A percentile compares a stretch with the other conserved stretches of the same genome.
Conservation (phyloP, 2,113 vertebrate genomes). For the Coracopsis vasa region DNA sequence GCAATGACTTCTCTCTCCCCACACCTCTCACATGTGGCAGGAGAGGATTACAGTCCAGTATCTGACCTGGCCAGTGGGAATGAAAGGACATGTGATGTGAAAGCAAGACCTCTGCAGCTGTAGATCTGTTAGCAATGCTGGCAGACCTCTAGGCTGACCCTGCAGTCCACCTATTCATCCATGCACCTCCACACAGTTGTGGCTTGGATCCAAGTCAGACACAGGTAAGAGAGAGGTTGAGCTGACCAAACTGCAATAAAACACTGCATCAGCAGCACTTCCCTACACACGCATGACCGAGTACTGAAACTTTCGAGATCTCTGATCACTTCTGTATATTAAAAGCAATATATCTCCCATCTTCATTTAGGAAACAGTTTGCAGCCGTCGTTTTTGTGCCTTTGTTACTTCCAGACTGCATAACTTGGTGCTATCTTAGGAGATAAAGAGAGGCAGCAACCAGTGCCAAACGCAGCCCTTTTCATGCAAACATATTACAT, state of each 20-base stretch:
- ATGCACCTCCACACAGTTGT: not conserved
- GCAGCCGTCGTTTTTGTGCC: not conserved
- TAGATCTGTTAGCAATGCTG: not conserved
- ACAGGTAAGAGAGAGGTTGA: not conserved
- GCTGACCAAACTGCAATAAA: not conserved
- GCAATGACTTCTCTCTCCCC: not conserved
- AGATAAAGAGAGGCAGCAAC: not conserved
- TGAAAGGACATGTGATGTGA: not conserved
- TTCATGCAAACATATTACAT: not conserved
- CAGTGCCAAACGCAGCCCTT: not conserved
- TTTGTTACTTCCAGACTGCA: not conserved
- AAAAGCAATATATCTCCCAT: not conserved
- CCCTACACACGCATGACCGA: fast-evolving
- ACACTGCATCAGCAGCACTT: not conserved
- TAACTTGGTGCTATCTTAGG: not conserved
- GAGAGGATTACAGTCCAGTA: not conserved
- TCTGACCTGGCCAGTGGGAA: not conserved
- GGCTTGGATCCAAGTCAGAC: not conserved
- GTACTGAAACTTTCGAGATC: not conserved
- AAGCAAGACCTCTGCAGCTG: not conserved
- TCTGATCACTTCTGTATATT: not conserved
- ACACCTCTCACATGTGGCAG: not conserved
- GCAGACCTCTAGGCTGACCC: not conserved
- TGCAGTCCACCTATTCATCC: not conserved
- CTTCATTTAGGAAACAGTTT: not conserved